A percentile compares a stretch with the other conserved stretches of the same genome.
These are phyloP conservation scores for Cebus imitator DNA, from an alignment of 2,113 vertebrate genomes.

Conservation along the genomic window DNA sequence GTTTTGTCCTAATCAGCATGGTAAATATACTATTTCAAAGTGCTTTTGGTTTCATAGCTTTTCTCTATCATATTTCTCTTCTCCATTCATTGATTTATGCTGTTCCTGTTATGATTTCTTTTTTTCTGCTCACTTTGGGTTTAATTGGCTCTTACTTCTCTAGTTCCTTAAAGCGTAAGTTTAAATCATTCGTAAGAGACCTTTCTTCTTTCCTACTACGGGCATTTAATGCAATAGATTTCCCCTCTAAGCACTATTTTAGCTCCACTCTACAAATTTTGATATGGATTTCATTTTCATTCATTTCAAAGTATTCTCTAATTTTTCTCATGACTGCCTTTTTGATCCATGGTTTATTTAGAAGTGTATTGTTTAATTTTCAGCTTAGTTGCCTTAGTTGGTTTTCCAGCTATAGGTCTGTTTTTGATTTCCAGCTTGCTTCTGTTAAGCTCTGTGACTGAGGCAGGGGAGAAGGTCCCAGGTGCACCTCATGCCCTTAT, in stretches of 20 bases:
- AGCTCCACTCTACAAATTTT: background rate
- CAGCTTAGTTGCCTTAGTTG: no score
- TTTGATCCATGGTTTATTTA: background rate
- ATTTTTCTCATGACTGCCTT: background rate
- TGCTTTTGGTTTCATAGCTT: background rate
- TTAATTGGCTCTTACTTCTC: background rate
- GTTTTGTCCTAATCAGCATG: background rate
- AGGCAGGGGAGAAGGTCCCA: background rate
- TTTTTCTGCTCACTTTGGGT: background rate
- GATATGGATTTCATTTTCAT: background rate
- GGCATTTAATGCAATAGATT: background rate
- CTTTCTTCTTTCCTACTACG: background rate
- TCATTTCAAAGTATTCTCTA: background rate
- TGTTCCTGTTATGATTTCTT: background rate
- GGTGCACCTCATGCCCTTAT: no score
- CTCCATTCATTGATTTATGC: background rate
- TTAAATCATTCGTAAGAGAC: background rate
- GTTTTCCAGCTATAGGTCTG: background rate
- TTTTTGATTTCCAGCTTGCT: background rate
- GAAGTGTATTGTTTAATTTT: background rate
- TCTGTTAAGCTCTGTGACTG: no score
- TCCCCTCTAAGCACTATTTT: background rate
- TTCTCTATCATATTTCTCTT: background rate
- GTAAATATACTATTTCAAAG: background rate
- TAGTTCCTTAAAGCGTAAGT: background rate